These are phyloP conservation scores for Papilio elwesi DNA, from an alignment of 2,888 invertebrate genomes.

Conservation along the genomic window DNA sequence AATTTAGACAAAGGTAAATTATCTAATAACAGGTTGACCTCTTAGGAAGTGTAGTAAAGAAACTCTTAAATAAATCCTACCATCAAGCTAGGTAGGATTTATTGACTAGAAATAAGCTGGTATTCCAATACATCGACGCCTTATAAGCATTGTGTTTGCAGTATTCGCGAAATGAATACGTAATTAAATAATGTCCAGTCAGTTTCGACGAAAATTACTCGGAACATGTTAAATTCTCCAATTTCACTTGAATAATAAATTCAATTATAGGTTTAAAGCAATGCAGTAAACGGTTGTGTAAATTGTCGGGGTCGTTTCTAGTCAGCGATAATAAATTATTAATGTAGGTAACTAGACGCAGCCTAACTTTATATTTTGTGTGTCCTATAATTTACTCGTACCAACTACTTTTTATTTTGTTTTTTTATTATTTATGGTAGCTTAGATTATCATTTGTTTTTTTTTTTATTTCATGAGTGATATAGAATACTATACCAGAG, in stretches of 20 bases:
- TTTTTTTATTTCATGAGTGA: too few relatives aligned
- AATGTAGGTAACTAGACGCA: neutral
- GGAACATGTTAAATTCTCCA: neutral
- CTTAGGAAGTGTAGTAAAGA: too few relatives aligned
- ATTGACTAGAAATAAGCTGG: neutral
- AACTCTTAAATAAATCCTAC: too few relatives aligned
- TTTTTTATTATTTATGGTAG: too few relatives aligned
- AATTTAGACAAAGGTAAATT: too few relatives aligned
- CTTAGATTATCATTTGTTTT: too few relatives aligned
- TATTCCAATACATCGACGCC: too few relatives aligned
- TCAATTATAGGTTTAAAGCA: conserved; percentile 16
- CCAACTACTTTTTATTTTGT: too few relatives aligned
- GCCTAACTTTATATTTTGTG: too few relatives aligned
- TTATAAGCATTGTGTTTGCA: neutral
- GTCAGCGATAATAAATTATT: conserved; percentile 24
- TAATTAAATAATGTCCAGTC: neutral
- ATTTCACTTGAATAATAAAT: conserved; percentile 35
- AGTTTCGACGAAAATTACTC: conserved; percentile 7
- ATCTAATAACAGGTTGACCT: too few relatives aligned
- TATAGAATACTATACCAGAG: too few relatives aligned
- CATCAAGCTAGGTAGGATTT: neutral
- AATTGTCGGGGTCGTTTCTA: conserved; percentile 21
- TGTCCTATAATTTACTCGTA: too few relatives aligned
- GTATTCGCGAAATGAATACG: neutral
- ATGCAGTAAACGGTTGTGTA: neutral